A percentile compares a stretch with the other conserved stretches of the same genome.
These are phyloP conservation scores for Sminthurinus aureus DNA, from an alignment of 2,888 invertebrate genomes.

Conservation along the genomic window DNA sequence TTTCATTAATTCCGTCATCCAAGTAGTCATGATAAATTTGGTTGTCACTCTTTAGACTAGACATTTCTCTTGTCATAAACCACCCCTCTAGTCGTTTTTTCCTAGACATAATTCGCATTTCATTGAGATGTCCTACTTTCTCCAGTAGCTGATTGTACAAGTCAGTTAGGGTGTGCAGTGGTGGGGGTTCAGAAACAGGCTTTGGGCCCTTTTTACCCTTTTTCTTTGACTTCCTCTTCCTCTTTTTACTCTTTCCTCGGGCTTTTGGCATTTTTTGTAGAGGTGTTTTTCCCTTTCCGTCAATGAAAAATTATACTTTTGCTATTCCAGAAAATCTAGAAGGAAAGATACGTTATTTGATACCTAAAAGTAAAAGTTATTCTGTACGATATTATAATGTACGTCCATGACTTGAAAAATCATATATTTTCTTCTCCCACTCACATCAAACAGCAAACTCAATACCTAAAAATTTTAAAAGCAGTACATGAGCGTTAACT, in stretches of 20 bases:
- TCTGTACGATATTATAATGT: too few relatives aligned
- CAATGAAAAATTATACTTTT: background rate
- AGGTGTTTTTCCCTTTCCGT: background rate
- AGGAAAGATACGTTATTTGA: too few relatives aligned
- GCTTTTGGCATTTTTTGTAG: conserved; percentile 16
- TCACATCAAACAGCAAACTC: too few relatives aligned
- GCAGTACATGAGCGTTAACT: too few relatives aligned
- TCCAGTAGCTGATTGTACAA: conserved; percentile 55
- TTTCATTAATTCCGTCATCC: conserved; percentile 52
- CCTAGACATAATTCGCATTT: conserved; percentile 46
- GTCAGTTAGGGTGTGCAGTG: conserved; percentile 53
- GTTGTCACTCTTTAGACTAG: conserved; percentile 52
- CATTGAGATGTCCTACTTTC: conserved; percentile 44
- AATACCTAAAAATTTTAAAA: too few relatives aligned
- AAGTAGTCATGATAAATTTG: conserved; percentile 53
- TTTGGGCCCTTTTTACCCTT: conserved; percentile 20
- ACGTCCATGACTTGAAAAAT: too few relatives aligned
- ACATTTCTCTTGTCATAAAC: conserved; percentile 55
- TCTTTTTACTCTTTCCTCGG: conserved; percentile 34
- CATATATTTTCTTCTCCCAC: too few relatives aligned
- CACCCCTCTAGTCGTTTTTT: conserved; percentile 58
- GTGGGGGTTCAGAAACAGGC: conserved; percentile 41
- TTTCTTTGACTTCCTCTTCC: conserved; percentile 34
- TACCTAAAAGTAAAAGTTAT: too few relatives aligned
- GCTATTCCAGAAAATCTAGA: background rate